Percentiles rank a stretch among this genome's conserved stretches.
These are phyloP conservation scores for Tachystola acroxantha DNA, from an alignment of 2,888 invertebrate species.

Conservation along the genomic window DNA sequence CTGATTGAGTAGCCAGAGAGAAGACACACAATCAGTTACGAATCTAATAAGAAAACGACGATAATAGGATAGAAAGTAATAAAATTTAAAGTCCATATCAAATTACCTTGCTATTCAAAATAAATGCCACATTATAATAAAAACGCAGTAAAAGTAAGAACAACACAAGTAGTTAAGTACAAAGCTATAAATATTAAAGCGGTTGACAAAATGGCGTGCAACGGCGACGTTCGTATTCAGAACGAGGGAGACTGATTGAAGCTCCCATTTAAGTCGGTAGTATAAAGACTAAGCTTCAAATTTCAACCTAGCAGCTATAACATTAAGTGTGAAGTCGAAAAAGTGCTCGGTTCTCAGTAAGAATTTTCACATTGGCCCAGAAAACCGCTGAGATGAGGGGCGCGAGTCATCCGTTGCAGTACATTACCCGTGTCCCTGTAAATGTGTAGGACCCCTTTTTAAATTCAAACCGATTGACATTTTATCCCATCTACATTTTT, in stretches of 20 bases:
- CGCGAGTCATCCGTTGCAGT: slow-evolving; percentile 46
- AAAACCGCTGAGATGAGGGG: slow-evolving; percentile 36
- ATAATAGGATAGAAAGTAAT: slow-evolving; percentile 20
- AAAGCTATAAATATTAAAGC: slow-evolving; percentile 36
- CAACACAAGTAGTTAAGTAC: slow-evolving; percentile 28
- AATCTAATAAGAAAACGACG: slow-evolving; percentile 13
- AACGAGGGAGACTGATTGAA: slow-evolving; percentile 20
- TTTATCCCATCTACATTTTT: slow-evolving; percentile 69
- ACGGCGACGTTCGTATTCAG: slow-evolving; percentile 18
- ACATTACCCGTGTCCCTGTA: slow-evolving; percentile 48
- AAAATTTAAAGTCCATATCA: slow-evolving; percentile 35
- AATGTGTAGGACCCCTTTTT: slow-evolving; percentile 36
- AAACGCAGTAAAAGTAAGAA: slow-evolving; percentile 41
- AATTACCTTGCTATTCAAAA: slow-evolving; percentile 35
- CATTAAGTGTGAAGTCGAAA: slow-evolving; percentile 9
- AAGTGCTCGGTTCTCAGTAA: slow-evolving; percentile 8
- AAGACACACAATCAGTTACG: slow-evolving; percentile 7
- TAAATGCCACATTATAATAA: slow-evolving; percentile 41
- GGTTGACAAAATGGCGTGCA: slow-evolving; percentile 37
- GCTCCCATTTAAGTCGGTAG: slow-evolving; percentile 17
- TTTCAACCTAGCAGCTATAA: slow-evolving; percentile 18
- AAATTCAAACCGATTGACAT: slow-evolving; percentile 59
- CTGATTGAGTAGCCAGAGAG: slow-evolving; percentile 8
- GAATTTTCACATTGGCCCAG: slow-evolving; percentile 21
- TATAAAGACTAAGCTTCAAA: slow-evolving; percentile 11